Conservation (phyloP, 35 echinoderm and acorn worm genomes). For the Holothuria glaberrima region DNA sequence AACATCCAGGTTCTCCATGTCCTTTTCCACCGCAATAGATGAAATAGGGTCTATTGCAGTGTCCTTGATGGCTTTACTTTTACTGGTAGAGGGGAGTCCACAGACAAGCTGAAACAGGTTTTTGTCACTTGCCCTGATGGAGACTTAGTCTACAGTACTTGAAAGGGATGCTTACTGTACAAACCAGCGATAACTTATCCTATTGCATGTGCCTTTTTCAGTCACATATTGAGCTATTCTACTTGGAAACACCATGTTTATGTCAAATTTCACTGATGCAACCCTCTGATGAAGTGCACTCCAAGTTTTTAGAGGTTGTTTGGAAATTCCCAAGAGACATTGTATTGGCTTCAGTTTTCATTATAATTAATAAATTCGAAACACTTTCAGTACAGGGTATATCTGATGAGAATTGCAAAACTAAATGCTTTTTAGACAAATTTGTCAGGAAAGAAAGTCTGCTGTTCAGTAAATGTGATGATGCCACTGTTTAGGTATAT, state of each 20-base stretch:
- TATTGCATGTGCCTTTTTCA: slow-evolving; percentile 21
- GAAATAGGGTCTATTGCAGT: slow-evolving; percentile 28
- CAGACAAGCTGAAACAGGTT: slow-evolving; percentile 34
- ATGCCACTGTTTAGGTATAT: too few relatives aligned
- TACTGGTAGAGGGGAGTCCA: neutral
- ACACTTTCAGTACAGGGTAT: too few relatives aligned
- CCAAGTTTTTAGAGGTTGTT: slow-evolving; percentile 1
- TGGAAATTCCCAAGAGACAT: neutral
- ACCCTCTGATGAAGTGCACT: neutral
- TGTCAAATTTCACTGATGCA: slow-evolving; percentile 14
- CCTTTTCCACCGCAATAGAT: neutral
- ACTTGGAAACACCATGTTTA: neutral
- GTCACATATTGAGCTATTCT: neutral
- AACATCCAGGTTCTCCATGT: neutral
- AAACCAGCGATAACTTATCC: slow-evolving; percentile 6
- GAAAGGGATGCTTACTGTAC: slow-evolving; percentile 11
- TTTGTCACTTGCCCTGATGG: neutral
- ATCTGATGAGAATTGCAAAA: too few relatives aligned
- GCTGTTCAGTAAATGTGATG: too few relatives aligned
- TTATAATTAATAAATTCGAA: too few relatives aligned
- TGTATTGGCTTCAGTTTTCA: too few relatives aligned
- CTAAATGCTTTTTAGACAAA: too few relatives aligned
- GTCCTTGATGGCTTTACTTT: neutral
- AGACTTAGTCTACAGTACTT: neutral
- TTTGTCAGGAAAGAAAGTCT: too few relatives aligned